A percentile compares a stretch with the other conserved stretches of the same genome.
Conservation (phyloP, 23 tunicate species). For the Ciona savignyi region DNA sequence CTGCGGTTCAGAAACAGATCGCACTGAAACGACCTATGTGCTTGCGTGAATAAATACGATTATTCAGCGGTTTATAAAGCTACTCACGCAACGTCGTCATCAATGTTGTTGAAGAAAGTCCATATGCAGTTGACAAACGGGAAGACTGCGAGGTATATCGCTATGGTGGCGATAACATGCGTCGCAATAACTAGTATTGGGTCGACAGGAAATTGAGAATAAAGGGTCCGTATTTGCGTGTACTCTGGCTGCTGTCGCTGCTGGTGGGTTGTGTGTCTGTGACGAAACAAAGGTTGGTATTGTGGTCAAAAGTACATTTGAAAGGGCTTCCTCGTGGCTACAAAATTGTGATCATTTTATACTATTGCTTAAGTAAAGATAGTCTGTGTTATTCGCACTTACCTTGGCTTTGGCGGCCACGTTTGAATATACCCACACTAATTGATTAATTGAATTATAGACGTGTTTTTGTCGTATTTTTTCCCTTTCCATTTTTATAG, state of each 20-base stretch:
- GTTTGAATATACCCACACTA: too few species aligned
- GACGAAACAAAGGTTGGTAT: background rate
- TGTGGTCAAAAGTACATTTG: background rate
- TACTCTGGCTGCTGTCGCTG: background rate
- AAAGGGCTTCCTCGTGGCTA: background rate
- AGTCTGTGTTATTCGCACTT: too few species aligned
- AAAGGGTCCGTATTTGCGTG: conserved; percentile 28
- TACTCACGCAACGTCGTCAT: conserved; percentile 62
- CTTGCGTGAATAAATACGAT: too few species aligned
- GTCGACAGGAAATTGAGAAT: conserved; percentile 38
- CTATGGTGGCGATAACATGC: conserved; percentile 21
- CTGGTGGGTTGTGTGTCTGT: background rate
- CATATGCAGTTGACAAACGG: conserved; percentile 59
- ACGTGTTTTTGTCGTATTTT: too few species aligned
- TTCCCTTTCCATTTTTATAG: too few species aligned
- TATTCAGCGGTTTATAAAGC: background rate
- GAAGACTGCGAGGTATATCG: conserved; percentile 35
- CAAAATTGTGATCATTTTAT: too few species aligned
- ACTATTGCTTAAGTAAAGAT: too few species aligned
- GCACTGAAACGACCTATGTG: too few species aligned
- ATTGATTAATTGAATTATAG: too few species aligned
- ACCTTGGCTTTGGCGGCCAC: too few species aligned
- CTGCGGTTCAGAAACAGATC: too few species aligned
- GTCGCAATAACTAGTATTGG: conserved; percentile 6
- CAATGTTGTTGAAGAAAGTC: conserved; percentile 26